Evolutionary conservation across 2,888 invertebrate species (phyloP).

Genomic region (Chelonus formosanus): DNA sequence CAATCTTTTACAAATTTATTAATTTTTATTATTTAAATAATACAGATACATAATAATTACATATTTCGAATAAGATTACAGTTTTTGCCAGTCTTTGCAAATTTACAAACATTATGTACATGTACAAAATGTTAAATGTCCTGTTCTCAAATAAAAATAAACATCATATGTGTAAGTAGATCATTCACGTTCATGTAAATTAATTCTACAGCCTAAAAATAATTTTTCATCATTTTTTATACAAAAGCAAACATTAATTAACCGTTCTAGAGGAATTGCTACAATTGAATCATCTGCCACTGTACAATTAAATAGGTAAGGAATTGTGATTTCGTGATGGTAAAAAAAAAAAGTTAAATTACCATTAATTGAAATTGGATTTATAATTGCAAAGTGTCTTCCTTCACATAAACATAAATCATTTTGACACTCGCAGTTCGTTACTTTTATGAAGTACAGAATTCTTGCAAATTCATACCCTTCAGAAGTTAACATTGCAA

Average conservation of each 20-base stretch:
- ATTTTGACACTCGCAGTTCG: neutral
- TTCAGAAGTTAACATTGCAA: neutral
- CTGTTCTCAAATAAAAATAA: no score
- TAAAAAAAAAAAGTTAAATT: neutral
- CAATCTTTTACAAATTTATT: no score
- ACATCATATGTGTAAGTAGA: no score
- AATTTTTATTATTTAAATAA: no score
- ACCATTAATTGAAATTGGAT: neutral
- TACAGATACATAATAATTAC: no score
- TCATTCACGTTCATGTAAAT: conserved; percentile 6
- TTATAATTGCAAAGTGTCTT: conserved; percentile 1
- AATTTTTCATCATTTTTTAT: neutral
- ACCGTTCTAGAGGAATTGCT: neutral
- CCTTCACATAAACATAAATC: conserved; percentile 2
- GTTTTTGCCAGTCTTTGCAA: no score
- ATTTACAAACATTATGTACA: no score
- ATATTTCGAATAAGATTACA: no score
- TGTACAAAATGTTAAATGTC: no score
- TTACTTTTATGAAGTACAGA: conserved; percentile 5
- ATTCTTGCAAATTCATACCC: neutral
- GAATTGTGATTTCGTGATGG: neutral
- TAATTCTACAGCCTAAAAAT: conserved; percentile 5
- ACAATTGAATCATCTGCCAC: neutral
- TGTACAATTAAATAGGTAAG: neutral
- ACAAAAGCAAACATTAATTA: neutral